These are phyloP conservation scores for Phycodurus eques DNA, from an alignment of 2,113 vertebrate species.

Conservation along the genomic window DNA sequence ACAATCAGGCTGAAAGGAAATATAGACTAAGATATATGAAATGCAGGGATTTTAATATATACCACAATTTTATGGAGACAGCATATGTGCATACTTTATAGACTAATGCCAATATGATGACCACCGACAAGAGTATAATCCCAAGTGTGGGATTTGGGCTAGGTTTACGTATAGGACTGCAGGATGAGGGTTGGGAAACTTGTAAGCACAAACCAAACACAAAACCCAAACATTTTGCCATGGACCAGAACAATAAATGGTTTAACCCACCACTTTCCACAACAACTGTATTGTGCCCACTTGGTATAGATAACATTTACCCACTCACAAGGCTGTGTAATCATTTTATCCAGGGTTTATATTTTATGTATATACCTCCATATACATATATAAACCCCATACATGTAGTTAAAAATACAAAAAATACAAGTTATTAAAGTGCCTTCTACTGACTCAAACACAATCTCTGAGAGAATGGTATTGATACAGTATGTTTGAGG, in stretches of 20 bases:
- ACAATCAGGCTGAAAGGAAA: conserved; percentile 69
- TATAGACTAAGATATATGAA: conserved; percentile 68
- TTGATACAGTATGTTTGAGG: conserved; percentile 69
- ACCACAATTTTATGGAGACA: conserved; percentile 69
- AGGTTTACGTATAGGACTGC: conserved; percentile 30
- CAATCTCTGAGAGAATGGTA: conserved; percentile 68
- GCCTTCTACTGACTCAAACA: conserved; percentile 70
- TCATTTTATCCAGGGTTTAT: conserved; percentile 31
- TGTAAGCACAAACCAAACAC: conserved; percentile 73
- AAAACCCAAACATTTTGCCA: conserved; percentile 65
- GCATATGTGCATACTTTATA: conserved; percentile 69
- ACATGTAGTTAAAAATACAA: conserved; percentile 59
- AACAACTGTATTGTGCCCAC: conserved; percentile 47
- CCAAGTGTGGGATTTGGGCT: conserved; percentile 42
- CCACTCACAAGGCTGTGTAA: conserved; percentile 46
- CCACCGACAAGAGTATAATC: conserved; percentile 49
- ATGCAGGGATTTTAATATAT: conserved; percentile 70
- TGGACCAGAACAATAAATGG: conserved; percentile 61
- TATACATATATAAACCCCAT: conserved; percentile 27
- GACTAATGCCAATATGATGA: conserved; percentile 68
- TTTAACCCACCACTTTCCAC: conserved; percentile 52
- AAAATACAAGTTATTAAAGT: conserved; percentile 63
- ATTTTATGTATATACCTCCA: conserved; percentile 7
- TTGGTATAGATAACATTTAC: conserved; percentile 41
- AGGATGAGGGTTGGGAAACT: conserved; percentile 48